Evolutionary conservation across 2,113 vertebrate genomes (phyloP), one percentile per base, ranked within the genome.

Genomic region (Hippocampus abdominalis): DNA sequence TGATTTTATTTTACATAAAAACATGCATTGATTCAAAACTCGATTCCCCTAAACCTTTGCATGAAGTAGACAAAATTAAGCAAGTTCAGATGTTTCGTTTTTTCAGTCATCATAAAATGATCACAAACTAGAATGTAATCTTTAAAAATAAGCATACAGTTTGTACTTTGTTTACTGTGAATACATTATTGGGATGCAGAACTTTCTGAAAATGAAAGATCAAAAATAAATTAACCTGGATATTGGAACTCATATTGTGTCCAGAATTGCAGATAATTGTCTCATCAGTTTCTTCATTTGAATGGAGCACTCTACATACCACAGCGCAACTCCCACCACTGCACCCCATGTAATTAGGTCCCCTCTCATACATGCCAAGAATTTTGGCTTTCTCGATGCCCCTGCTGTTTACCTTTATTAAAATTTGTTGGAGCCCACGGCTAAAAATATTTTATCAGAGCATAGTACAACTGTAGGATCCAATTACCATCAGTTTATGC

Each of bases 401-500:
- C 63, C 63, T 46, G 63, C 63, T 64, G 63, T 64, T 64, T 64
- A 64, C 84, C 82, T 86, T 83, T 79, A 86, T 84, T 87, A 82
- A 84, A 87, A 84, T 79, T 82, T 81, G 82, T 79, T 59, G 51
- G 39, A 80, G 77, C 73, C 74, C 71, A 53, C 46, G 70, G 78
- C 81, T 81, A 79, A 80, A 86, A 88, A 88, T 84, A 76, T 81
- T 81, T 72, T 73, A 84, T 87, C 75, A 62, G 68, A 71, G 78
- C 73, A 75, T 73, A 42, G 69, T 83, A 76, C 79, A 44, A 84
- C 82, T 80, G 81, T 82, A 71, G 63, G 78, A 84, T 87, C 78
- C 77, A 78, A 86, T 85, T 86, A 86, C 73, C 83, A 67, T 88
- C 77, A 68, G 56, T 77, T 87, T 78, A 66, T 48, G 59, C 72